A percentile compares a stretch with the other conserved stretches of the same genome.
These are phyloP conservation scores for Athrips mouffetella DNA, from an alignment of 2,888 invertebrate genomes.

Conservation along the genomic window DNA sequence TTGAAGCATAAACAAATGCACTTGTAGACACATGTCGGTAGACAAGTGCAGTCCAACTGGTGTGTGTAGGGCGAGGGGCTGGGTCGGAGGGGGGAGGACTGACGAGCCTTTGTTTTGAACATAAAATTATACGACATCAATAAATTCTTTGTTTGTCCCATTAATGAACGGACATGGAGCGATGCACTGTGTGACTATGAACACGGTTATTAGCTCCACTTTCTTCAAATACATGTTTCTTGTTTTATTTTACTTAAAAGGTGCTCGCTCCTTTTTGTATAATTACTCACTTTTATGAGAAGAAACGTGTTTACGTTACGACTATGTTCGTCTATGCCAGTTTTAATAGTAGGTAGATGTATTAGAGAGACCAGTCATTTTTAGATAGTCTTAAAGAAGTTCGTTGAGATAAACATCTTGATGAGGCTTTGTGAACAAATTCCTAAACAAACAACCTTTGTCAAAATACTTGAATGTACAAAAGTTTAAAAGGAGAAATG, in stretches of 20 bases:
- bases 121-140: constrained; percentile 76
- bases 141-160: constrained; percentile 75
- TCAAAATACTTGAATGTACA: constrained; percentile 66
- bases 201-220: constrained; percentile 24
- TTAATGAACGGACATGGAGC: constrained; percentile 60
- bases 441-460: constrained; percentile 62
- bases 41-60: constrained; percentile 68
- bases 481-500: constrained; percentile 65
- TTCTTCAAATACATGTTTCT: constrained; percentile 8
- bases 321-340: neutral
- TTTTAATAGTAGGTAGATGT: neutral
- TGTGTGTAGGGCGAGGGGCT: constrained; percentile 29
- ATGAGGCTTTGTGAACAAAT: constrained; percentile 48
- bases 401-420: constrained; percentile 39
- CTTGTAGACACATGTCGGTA: constrained; percentile 62
- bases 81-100: constrained; percentile 32
- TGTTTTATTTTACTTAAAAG: constrained; percentile 1
- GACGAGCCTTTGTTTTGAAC: constrained; percentile 74
- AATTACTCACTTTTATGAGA: neutral
- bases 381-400: constrained; percentile 19
- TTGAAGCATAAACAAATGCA: constrained; percentile 66
- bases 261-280: neutral
- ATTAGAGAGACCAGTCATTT: neutral
- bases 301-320: neutral
- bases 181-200: constrained; percentile 48